Base-by-base conservation (phyloP, 2,113 vertebrate genomes). In the Thunnus maccoyii region DNA sequence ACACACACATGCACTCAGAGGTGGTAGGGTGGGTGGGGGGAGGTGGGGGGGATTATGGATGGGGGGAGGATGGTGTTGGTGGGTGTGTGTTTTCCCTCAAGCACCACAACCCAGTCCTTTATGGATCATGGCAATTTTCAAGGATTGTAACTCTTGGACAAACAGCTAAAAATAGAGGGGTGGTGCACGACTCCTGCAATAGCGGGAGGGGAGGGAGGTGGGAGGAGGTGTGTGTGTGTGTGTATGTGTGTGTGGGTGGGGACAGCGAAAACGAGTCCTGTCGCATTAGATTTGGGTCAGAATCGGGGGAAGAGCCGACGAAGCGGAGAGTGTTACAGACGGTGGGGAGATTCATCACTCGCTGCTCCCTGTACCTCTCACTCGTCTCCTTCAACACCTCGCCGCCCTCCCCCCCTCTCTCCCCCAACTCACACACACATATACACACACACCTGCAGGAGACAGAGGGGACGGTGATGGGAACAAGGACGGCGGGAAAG, bases 211-310 rank as follows among this genome's bases (percentile, higher is more conserved):
- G 27, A 30, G 27, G 82, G 55, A 4, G 63, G 60, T 11, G 62
- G 62, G 74, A 52, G 68, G 56, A 69, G 72, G 78, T 63, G 81
- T 41, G 56, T 27, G 66, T 47, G 50, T 12, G 36, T 63, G 60
- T 70, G 36, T 72, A 54, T 16, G 36, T 41, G 64, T 32, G 41
- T 17, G 47, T 25, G 60, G 25, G 46, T 4, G 70, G 67, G 55
- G 71, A 63, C 13, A 17, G 70, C 0, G 30, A 85, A 92, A 92
- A 89, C 57, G 52, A 90, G 85, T 66, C 78, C 84, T 83, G 88
- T 94, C 92, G 75, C 85, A 86, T 93, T 90, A 72, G 89, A 93
- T 93, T 91, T 93, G 88, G 91, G 90, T 93, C 93, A 90, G 80
- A 86, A 92, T 86, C 44, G 63, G 80, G 55, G 85, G 83, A 71